Evolutionary conservation across 2,797 vertebrate genomes (phyloP).

Genomic region (Lepus oiostolus): DNA sequence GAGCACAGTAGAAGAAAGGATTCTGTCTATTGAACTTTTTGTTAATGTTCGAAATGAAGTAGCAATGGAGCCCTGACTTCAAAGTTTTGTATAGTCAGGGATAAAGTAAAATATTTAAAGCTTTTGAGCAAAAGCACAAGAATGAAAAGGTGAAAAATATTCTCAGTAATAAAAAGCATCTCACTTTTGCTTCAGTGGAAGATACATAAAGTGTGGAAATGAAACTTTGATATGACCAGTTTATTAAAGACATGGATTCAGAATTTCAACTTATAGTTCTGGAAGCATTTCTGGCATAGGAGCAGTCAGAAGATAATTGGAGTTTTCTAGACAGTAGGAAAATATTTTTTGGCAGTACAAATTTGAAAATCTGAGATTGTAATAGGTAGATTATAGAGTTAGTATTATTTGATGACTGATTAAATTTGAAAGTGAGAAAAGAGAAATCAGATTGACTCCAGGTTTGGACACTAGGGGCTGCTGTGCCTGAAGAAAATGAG

Average conservation of each 20-base stretch:
- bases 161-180: background rate
- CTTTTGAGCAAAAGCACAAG: background rate
- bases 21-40: background rate
- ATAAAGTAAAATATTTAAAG: background rate
- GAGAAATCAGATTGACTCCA: background rate
- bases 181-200: background rate
- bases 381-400: background rate
- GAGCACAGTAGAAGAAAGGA: background rate
- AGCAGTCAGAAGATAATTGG: background rate
- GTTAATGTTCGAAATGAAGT: background rate
- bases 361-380: background rate
- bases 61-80: background rate
- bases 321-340: background rate
- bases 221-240: background rate
- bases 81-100: background rate
- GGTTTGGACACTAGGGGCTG: background rate
- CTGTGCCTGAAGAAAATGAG: background rate
- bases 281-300: background rate
- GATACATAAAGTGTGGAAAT: background rate
- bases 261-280: slow-evolving; percentile 7
- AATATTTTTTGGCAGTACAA: background rate
- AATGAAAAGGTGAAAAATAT: background rate
- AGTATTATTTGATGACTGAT: background rate
- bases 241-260: background rate
- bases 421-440: slow-evolving; percentile 38